Evolutionary conservation across 92 coral and sea anemone species (phyloP), one percentile per base, ranked within the genome.

Genomic region (Pocillopora grandis): DNA sequence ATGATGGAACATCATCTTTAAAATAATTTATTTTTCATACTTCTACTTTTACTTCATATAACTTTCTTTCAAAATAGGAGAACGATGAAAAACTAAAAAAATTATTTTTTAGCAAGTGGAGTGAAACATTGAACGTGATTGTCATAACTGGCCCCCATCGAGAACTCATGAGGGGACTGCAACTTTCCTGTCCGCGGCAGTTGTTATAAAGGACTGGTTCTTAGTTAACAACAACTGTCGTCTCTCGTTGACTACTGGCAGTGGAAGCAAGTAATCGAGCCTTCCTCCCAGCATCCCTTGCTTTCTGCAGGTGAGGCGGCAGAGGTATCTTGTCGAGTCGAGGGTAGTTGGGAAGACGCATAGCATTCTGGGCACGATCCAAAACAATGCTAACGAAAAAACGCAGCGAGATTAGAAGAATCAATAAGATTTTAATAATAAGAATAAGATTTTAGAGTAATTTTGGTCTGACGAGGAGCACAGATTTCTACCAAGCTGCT

Each of bases 291-390:
- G 86, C 87, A 37, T 91, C 90, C 86, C 80, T 93, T 70, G 84
- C 58, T 70, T 88, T 93, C 36, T 93, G 98, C 27, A 93, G 90
- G 69, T 89, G 93, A 61, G 77, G 84, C 58, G 97, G 95, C 62
- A 91, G 85, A 66, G 98, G 98, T 52, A 96, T 90, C 89, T 92
- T 96, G 81, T 94, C 94, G 23, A 93, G 94, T 37, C 95, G 93
- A 35, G 98, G 90, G 80, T 95, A 91, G 76, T 92, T 95, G 0
- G 99, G 99, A 63, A 96, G 85, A 42, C 98, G 91, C 87, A 96
- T 78, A 5, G 98, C 91, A 64, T 89, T 94, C 89, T 92, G 99
- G 67, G 95, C 87, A 66, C 99, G 94, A 83, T 94, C 99, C 31
- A 94, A 81, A 66, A 96, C 80, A 77, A 96, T 92, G 77, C 99